Evolutionary conservation across 2,797 vertebrate species (phyloP).

Genomic region (Schizothorax lantsangensis): DNA sequence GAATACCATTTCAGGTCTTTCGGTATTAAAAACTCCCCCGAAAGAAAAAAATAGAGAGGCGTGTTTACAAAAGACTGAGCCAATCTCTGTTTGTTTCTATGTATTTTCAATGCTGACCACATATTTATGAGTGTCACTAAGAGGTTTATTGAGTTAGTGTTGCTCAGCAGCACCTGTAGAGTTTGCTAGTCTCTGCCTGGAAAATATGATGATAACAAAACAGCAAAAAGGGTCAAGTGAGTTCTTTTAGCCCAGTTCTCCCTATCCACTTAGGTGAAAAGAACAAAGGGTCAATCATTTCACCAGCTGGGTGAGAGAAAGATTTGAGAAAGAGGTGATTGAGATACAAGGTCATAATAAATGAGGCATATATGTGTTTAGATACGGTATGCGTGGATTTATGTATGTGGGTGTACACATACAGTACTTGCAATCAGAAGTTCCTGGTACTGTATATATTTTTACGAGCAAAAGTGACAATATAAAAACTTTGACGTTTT

Average conservation of each 20-base stretch:
- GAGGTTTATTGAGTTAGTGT: conserved; percentile 53
- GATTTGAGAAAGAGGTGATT: conserved; percentile 27
- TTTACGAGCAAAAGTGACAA: not conserved
- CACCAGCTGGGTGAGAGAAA: not conserved
- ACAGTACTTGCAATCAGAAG: not conserved
- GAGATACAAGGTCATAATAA: not conserved
- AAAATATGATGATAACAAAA: conserved; percentile 52
- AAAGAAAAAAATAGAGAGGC: not conserved
- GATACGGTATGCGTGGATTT: not conserved
- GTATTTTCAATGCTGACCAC: not conserved
- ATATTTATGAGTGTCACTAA: conserved; percentile 25
- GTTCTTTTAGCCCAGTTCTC: conserved; percentile 20
- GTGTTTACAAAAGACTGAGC: not conserved
- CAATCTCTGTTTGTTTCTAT: not conserved
- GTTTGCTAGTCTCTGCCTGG: conserved; percentile 30
- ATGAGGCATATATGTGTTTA: not conserved
- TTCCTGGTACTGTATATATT: not conserved
- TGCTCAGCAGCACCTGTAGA: conserved; percentile 71
- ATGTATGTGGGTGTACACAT: conserved; percentile 38
- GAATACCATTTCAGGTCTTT: conserved; percentile 15
- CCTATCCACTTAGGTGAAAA: not conserved
- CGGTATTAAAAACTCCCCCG: not conserved
- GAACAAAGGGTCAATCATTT: not conserved
- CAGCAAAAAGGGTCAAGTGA: conserved; percentile 58
- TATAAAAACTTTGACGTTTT: not conserved